Evolutionary conservation across 1,140 invertebrate species (phyloP).

Genomic region (Leptopilina clavipes): DNA sequence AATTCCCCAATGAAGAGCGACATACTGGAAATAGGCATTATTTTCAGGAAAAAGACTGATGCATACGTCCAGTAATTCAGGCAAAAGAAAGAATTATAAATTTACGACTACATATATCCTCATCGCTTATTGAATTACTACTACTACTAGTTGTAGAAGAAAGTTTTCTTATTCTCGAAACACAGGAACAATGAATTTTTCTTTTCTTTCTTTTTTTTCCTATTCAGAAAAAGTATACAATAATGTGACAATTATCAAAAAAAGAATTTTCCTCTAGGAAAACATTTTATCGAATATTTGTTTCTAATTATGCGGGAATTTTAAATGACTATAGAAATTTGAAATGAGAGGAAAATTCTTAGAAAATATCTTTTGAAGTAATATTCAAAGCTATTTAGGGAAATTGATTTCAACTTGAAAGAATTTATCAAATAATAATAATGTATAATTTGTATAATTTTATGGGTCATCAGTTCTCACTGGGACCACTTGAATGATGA

Average conservation of each 20-base stretch:
- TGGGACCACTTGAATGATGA: neutral
- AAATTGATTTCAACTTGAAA: no score
- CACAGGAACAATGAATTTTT: neutral
- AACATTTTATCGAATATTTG: no score
- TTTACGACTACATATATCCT: neutral
- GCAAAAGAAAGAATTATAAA: constrained; percentile 2
- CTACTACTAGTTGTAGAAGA: neutral
- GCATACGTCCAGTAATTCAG: neutral
- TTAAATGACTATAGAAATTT: no score
- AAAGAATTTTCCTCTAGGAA: no score
- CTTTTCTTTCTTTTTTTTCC: neutral
- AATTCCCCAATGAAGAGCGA: constrained; percentile 2
- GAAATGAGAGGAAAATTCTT: no score
- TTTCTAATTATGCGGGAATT: no score
- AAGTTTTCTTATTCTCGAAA: neutral
- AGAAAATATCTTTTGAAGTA: no score
- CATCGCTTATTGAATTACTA: neutral
- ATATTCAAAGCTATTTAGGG: no score
- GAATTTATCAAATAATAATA: no score
- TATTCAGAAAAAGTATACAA: no score
- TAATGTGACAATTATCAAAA: no score
- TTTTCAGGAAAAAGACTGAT: neutral
- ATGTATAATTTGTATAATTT: neutral
- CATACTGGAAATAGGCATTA: constrained; percentile 4
- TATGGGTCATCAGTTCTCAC: neutral